Base-by-base conservation (phyloP, 2,797 vertebrate genomes). In the Muraenolepis orangiensis region DNA sequence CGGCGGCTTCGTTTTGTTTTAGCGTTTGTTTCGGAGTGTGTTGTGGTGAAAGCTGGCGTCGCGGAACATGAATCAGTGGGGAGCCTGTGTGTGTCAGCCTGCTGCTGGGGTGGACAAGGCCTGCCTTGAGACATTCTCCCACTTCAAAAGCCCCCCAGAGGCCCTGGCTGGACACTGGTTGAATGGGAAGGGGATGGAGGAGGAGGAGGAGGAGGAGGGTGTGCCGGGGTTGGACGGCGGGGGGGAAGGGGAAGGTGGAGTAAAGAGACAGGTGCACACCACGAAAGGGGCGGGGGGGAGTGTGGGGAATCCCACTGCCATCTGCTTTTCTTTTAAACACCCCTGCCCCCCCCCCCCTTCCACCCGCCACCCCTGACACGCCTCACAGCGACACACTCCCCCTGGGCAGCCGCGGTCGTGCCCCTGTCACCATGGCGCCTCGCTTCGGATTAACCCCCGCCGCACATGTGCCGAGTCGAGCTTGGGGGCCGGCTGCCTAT, bases 251-350 rank as follows among this genome's bases (percentile, higher is more conserved):
- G 87, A 42, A 42, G 5, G 28, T 1, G 67, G 74, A 78, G 80
- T n/a, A 75, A 83, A 83, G 73, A 83, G 93, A 93, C 94, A 94
- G 94, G 93, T 95, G 94, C 93, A 92, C 85, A 84, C 81, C 87
- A 81, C 75, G 81, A 87, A 87, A 76, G 84, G 86, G 57, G 23
- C 16, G 40, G 42, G 18, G 42, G 42, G 42, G 42, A 18, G 42
- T 14, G 42, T 14, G 87, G 89, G 85, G 85, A 87, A 86, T 91
- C 90, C 86, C 36, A 73, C 83, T 77, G 87, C 94, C 94, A 95
- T 94, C 93, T 95, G 93, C 91, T 92, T 93, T 92, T 88, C 86
- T 91, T 90, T 92, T 83, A 89, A 92, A 90, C 71, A 79, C 83
- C 89, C 91, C 75, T 80, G 83, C 87, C 89, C 91, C 75, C 80